Evolutionary conservation across 2,888 invertebrate species (phyloP), one percentile per base, ranked within the genome.

Genomic region (Automeris io): DNA sequence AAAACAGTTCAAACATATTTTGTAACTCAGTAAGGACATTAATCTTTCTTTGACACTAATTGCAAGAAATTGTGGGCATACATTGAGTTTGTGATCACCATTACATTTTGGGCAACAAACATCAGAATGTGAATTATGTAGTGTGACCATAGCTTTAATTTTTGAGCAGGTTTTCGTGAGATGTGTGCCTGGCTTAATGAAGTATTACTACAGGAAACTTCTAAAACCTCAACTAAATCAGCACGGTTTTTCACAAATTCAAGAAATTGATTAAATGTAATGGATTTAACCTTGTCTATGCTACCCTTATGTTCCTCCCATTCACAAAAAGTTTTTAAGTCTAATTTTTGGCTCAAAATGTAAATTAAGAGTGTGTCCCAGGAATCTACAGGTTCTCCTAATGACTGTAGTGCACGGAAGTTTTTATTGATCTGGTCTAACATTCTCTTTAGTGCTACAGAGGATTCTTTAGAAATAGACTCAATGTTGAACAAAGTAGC

Each of bases 331-430:
- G 54, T 49, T 11, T 45, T 52, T 7, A 18, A 11, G 35, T 57
- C 56, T 25, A 57, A 29, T 40, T 54, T 58, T 5, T 31, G 40
- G 11, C 46, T 47, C 2, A 57, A 23, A 6, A 55, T 49, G 26
- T 57, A 42, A 35, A 60, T 55, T 1, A 59, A 19, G 3, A 54
- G 37, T 9, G 51, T 53, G 25, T 54, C 51, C 57, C 54, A 57
- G 2, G 44, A 35, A 8, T 42, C 21, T 0, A 41, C 39, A 1
- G 54, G 53, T 16, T 55, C 47, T 1, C 50, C 47, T 16, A 52
- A 37, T 0, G 49, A 38, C 12, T 48, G 38, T 11, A 57, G 37
- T 2, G 50, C 47, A 7, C 50, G 35, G 13, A 56, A 19, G 22
- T 46, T 51, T 46, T 52, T 56, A 45, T 51, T 54, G 7, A 51